phyloP scores from a whole-genome alignment of 2,797 vertebrate genomes.

The Enoplosus armatus region DNA sequence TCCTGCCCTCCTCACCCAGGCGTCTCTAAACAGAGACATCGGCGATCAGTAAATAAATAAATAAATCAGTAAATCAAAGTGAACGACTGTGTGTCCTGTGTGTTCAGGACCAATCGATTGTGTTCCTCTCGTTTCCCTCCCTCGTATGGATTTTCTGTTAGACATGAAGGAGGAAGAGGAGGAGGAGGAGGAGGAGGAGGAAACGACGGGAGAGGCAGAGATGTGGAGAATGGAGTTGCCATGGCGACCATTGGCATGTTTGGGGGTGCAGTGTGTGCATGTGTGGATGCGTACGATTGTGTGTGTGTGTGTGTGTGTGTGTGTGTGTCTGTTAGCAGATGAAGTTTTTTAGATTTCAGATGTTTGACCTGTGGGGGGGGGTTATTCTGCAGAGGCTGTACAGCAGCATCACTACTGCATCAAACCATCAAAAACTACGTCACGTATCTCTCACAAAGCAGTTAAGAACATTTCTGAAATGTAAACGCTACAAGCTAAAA shows the following conservation, averaged over 20 bases:
- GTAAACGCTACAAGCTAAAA: neutral
- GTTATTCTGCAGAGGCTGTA: too few species aligned
- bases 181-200: slow-evolving; percentile 34
- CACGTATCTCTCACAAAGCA: neutral
- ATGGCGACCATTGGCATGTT: slow-evolving; percentile 57
- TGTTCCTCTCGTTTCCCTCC: slow-evolving; percentile 10
- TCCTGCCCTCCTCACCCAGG: neutral
- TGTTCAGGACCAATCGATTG: slow-evolving; percentile 27
- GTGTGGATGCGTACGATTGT: neutral
- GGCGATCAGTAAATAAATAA: too few species aligned
- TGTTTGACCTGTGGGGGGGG: neutral
- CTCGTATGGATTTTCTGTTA: slow-evolving; percentile 57
- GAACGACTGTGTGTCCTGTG: neutral
- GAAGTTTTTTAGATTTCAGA: neutral
- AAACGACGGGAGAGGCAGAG: slow-evolving; percentile 32
- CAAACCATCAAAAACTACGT: neutral
- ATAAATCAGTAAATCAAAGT: slow-evolving; percentile 17
- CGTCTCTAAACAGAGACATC: neutral
- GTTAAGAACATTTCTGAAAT: neutral
- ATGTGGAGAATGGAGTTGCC: slow-evolving; percentile 61
- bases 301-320: neutral
- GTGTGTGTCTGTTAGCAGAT: neutral
- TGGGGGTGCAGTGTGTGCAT: neutral
- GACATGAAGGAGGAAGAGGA: slow-evolving; percentile 35
- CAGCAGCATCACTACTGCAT: too few species aligned